Evolutionary conservation across 2,113 vertebrate genomes (phyloP).

Genomic region (Rhinoptilus africanus): DNA sequence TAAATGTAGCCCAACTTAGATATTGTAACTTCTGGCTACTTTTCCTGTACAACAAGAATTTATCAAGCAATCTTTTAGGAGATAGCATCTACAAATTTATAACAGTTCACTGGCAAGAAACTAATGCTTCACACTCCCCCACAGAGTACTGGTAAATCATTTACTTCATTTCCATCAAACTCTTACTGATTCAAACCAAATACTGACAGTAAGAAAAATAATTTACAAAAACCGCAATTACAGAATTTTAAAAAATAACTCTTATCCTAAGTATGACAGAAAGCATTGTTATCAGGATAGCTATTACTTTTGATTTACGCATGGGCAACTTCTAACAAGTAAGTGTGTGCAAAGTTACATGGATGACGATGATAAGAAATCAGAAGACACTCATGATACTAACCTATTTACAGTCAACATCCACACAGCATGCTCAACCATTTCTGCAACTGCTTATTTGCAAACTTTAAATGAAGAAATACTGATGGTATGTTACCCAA

Average conservation of each 20-base stretch:
- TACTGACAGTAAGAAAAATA: not conserved
- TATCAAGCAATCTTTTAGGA: not conserved
- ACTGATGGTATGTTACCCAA: not conserved
- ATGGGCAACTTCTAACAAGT: not conserved
- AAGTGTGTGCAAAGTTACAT: not conserved
- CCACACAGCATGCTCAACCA: not conserved
- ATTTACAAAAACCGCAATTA: not conserved
- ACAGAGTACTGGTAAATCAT: not conserved
- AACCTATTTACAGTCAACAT: not conserved
- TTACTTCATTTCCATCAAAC: not conserved
- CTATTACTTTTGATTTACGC: not conserved
- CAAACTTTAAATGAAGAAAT: not conserved
- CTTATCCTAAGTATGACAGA: not conserved
- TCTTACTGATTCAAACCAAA: not conserved
- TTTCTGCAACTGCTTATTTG: not conserved
- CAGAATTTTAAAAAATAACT: not conserved
- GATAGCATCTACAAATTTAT: not conserved
- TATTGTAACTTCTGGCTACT: not conserved
- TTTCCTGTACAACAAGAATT: not conserved
- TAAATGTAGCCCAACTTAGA: not conserved
- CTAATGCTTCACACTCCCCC: conserved; percentile 15
- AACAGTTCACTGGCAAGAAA: conserved; percentile 19
- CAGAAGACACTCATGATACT: not conserved
- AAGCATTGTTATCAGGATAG: not conserved
- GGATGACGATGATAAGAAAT: accelerated